Evolutionary conservation across 53 echinoderm and acorn worm species (phyloP).

Genomic region (Henricia sp.): DNA sequence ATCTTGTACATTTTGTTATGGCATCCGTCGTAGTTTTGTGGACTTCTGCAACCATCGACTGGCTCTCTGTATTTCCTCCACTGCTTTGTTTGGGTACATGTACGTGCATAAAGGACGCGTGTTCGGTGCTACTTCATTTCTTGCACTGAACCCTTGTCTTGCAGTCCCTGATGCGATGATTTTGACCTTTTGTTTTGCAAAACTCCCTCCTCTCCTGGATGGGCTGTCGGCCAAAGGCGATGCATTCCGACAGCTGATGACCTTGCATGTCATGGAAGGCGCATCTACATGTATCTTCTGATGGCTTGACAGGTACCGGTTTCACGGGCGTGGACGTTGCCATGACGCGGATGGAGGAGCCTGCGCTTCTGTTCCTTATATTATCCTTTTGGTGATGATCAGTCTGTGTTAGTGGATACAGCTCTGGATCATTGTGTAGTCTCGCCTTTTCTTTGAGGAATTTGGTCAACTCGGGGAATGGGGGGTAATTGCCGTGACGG

Average conservation of each 20-base stretch:
- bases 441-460: constrained; percentile 33
- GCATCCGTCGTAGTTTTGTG: background rate
- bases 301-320: background rate
- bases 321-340: background rate
- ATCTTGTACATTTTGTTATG: constrained; percentile 60
- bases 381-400: background rate
- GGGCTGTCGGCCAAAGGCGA: background rate
- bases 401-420: constrained; percentile 17
- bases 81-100: background rate
- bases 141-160: background rate
- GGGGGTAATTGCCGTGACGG: constrained; percentile 19
- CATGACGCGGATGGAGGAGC: constrained; percentile 10
- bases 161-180: constrained; percentile 7
- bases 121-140: background rate
- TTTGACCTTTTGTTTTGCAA: constrained; percentile 1
- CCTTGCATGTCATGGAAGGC: background rate
- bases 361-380: background rate
- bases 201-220: constrained; percentile 8
- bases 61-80: background rate
- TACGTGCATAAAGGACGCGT: constrained; percentile 29
- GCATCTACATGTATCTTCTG: background rate
- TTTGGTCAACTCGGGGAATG: background rate
- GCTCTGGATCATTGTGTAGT: constrained; percentile 53
- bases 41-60: background rate
- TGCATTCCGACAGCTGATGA: constrained; percentile 9